Conservation (phyloP, 2,888 invertebrate genomes). For the Athripsodes cinereus region DNA sequence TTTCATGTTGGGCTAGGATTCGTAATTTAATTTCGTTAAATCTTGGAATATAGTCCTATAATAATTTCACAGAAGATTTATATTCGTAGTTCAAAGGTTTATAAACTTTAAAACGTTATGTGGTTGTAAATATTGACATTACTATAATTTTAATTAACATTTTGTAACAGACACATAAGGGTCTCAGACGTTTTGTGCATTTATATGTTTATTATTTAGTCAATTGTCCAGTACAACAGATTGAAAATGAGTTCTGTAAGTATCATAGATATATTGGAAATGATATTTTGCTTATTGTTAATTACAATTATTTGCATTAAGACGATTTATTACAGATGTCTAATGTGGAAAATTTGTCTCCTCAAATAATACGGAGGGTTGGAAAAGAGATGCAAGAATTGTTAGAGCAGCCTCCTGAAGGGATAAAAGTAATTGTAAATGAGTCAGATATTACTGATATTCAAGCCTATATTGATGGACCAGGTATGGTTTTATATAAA, state of each 20-base stretch:
- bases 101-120: too few relatives aligned
- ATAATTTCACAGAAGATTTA: too few relatives aligned
- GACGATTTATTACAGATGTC: constrained; percentile 50
- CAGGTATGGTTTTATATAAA: too few relatives aligned
- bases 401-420: constrained; percentile 79
- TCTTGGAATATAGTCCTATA: too few relatives aligned
- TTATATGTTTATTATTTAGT: neutral
- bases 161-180: neutral
- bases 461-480: constrained; percentile 87
- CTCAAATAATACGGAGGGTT: constrained; percentile 83
- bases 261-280: constrained; percentile 5
- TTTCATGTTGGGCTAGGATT: neutral
- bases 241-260: constrained; percentile 22
- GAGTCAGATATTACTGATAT: constrained; percentile 93
- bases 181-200: neutral
- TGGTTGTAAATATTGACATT: too few relatives aligned
- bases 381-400: constrained; percentile 84
- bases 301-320: neutral
- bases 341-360: constrained; percentile 91
- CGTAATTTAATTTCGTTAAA: neutral
- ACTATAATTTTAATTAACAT: too few relatives aligned
- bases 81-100: too few relatives aligned
- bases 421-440: constrained; percentile 81
- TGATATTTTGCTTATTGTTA: neutral
- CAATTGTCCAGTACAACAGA: neutral